A percentile compares a stretch with the other conserved stretches of the same genome.
Conservation (phyloP, 2,113 vertebrate genomes). For the Pelusios castaneus region DNA sequence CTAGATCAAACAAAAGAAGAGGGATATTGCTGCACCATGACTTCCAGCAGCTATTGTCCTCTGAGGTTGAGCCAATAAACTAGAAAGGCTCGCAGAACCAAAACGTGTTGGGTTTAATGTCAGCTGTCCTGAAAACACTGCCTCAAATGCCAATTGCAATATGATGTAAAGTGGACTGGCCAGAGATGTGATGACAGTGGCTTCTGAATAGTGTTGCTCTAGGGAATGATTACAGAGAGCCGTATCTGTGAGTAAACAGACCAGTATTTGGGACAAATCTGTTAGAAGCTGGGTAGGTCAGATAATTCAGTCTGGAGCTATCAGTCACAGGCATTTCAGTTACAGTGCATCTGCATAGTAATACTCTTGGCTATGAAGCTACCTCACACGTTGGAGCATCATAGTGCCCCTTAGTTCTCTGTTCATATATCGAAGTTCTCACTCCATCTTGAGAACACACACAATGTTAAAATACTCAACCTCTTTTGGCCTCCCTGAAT, state of each 20-base stretch:
- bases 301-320: neutral
- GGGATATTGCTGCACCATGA: neutral
- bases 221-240: neutral
- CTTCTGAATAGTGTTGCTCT: neutral
- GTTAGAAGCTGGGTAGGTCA: neutral
- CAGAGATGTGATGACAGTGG: neutral
- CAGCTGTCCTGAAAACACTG: neutral
- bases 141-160: neutral
- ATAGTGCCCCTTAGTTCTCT: neutral
- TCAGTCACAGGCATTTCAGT: neutral
- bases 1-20: neutral
- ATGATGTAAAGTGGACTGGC: neutral
- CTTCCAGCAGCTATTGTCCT: neutral
- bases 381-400: neutral
- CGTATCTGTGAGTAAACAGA: neutral
- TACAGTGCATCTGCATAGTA: neutral
- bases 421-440: neutral
- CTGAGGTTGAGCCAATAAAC: neutral
- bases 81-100: neutral
- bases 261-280: neutral
- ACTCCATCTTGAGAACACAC: neutral
- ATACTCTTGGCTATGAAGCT: neutral
- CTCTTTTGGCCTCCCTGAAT: neutral
- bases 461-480: neutral
- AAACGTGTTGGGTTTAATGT: accelerated